Percentiles rank a stretch among this genome's conserved stretches.
phyloP scores from a whole-genome alignment of 2,888 invertebrate genomes.

The Hermodice carunculata region DNA sequence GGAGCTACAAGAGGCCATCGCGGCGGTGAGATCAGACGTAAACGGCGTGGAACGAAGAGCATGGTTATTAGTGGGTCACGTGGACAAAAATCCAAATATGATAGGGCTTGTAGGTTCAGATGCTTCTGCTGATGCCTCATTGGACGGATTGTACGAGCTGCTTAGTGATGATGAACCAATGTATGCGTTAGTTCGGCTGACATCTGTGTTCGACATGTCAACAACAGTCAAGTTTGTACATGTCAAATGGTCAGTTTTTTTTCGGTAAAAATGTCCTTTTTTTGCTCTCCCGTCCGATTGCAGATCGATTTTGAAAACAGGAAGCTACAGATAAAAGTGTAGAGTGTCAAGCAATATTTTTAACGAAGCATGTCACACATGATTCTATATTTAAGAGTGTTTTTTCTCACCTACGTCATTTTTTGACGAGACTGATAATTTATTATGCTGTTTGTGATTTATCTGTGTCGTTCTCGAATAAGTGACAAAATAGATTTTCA shows the following conservation, averaged over 20 bases:
- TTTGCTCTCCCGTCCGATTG: no score
- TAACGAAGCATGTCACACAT: no score
- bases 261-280: no score
- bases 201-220: constrained; percentile 64
- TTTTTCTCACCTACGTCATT: no score
- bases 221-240: constrained; percentile 67
- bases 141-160: constrained; percentile 30
- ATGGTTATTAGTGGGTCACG: constrained; percentile 58
- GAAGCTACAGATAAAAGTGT: no score
- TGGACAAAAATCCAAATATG: constrained; percentile 56
- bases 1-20: constrained; percentile 50
- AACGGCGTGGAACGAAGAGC: constrained; percentile 35
- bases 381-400: no score
- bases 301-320: no score
- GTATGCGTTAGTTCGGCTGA: constrained; percentile 62
- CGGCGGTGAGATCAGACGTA: constrained; percentile 50
- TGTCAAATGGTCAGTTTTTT: constrained; percentile 61
- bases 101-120: constrained; percentile 47
- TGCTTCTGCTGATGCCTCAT: constrained; percentile 17
- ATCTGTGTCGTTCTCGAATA: no score
- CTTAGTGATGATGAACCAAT: constrained; percentile 47
- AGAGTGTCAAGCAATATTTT: no score
- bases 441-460: no score
- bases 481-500: no score
- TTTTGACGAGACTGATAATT: no score